Evolutionary conservation across 2,888 invertebrate species (phyloP), one percentile per base, ranked within the genome.

Genomic region (Acleris sparsana): DNA sequence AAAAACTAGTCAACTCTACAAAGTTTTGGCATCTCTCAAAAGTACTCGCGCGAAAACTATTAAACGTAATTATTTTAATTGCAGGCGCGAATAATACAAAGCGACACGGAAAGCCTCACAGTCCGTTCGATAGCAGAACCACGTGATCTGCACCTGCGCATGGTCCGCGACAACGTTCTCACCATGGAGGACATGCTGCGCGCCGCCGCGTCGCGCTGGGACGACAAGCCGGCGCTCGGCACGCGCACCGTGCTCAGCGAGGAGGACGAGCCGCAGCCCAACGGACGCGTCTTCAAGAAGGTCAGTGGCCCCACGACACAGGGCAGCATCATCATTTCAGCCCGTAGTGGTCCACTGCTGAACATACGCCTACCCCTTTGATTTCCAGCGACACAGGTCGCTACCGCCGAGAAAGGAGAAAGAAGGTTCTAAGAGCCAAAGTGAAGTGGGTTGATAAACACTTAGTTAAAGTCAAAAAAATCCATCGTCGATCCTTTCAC

Each of bases 261-360:
- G 86, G 97, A 98, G 83, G 98, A 99, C 82, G 99, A 99, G 85
- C 90, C 95, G 16, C 99, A 99, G 85, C 95, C 97, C 1, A 98
- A 98, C 82, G 99, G 99, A 56, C 94, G 98, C 72, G 94, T 98
- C 58, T 99, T 99, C 85, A 99, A 99, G 89, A 99, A 99, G 95
- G 97, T 97, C 11, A 44, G 51, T 17, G 39, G 4, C n/a, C 2
- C 9, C 33, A 33, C 33, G 9, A 33, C 33, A 29, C 25, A 29
- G 25, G 22, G 2, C 22, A 22, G 2, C 22, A 3, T 22, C 22
- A 22, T 22, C 22, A 22, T 22, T 22, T 22, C 4, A 22, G 22
- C 22, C 4, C 22, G 22, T 22, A 22, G 22, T 22, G 3, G 22
- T 22, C 22, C 22, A 22, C 22, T 22, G 22, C 22, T 22, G 22